Conservation (phyloP, 2,113 vertebrate species). For the Myotis brandtii region DNA sequence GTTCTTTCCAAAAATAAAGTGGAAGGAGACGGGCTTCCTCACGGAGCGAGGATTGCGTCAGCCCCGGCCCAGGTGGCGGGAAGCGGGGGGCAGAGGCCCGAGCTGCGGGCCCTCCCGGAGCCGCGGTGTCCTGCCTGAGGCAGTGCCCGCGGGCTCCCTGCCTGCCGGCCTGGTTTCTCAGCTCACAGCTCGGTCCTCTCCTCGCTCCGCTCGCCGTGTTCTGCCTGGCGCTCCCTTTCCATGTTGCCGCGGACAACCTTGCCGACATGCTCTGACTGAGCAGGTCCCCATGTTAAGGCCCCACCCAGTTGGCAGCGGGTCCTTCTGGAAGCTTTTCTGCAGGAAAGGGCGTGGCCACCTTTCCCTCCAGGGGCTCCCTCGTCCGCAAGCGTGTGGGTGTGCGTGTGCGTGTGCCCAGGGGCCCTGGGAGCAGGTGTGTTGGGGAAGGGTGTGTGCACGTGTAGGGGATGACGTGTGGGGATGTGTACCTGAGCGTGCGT, state of each 20-base stretch:
- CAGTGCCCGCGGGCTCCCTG: rapidly evolving
- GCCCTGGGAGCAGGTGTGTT: background rate
- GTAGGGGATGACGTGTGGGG: background rate
- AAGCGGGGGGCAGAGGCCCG: background rate
- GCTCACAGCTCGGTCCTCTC: background rate
- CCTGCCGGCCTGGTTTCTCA: rapidly evolving
- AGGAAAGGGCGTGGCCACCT: background rate
- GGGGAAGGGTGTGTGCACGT: too few relatives aligned
- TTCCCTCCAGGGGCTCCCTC: background rate
- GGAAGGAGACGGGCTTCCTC: background rate
- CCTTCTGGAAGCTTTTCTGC: background rate
- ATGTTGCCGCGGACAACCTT: too few relatives aligned
- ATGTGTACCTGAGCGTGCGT: rapidly evolving
- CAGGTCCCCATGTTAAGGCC: background rate
- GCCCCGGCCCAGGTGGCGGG: background rate
- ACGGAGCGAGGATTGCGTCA: background rate
- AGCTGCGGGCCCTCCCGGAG: background rate
- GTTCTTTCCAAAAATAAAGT: background rate
- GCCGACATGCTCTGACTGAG: too few relatives aligned
- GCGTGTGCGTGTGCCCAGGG: background rate
- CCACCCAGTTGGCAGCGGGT: background rate
- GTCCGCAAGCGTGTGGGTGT: background rate
- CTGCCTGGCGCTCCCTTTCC: background rate
- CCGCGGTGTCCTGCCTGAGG: rapidly evolving
- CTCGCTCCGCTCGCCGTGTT: background rate